Evolutionary conservation across 2,888 invertebrate genomes (phyloP).

Genomic region (Pachliopta kotzebuea): DNA sequence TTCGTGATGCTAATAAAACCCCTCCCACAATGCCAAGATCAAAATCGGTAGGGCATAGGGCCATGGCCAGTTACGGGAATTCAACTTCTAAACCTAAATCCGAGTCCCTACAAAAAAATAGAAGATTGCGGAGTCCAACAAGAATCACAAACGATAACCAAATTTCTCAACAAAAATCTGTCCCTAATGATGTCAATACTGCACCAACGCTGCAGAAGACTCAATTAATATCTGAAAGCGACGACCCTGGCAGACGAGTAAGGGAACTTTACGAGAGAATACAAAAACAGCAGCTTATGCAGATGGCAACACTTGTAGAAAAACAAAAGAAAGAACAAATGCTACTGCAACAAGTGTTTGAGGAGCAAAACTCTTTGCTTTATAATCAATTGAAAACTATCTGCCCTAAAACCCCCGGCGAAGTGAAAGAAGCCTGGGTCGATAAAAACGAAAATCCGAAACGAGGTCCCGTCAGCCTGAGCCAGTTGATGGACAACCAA

Average conservation of each 20-base stretch:
- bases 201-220: conserved; percentile 24
- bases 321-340: conserved; percentile 84
- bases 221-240: conserved; percentile 44
- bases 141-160: conserved; percentile 40
- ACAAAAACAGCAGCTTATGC: conserved; percentile 83
- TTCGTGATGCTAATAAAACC: conserved; percentile 37
- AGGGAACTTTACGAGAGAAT: conserved; percentile 74
- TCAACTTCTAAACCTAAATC: conserved; percentile 46
- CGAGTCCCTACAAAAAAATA: conserved; percentile 46
- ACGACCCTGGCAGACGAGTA: conserved; percentile 62
- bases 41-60: conserved; percentile 43
- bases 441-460: conserved; percentile 47
- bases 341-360: conserved; percentile 82
- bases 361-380: conserved; percentile 82
- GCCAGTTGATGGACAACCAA: conserved; percentile 62
- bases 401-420: conserved; percentile 60
- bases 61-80: conserved; percentile 37
- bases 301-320: conserved; percentile 82
- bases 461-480: conserved; percentile 67
- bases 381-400: conserved; percentile 72
- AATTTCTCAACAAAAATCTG: conserved; percentile 31
- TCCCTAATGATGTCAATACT: conserved; percentile 18
- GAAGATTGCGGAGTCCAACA: conserved; percentile 43
- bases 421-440: conserved; percentile 63
- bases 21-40: conserved; percentile 39